phyloP scores from a whole-genome alignment of 2,797 vertebrate species.

The Moxostoma hubbsi region DNA sequence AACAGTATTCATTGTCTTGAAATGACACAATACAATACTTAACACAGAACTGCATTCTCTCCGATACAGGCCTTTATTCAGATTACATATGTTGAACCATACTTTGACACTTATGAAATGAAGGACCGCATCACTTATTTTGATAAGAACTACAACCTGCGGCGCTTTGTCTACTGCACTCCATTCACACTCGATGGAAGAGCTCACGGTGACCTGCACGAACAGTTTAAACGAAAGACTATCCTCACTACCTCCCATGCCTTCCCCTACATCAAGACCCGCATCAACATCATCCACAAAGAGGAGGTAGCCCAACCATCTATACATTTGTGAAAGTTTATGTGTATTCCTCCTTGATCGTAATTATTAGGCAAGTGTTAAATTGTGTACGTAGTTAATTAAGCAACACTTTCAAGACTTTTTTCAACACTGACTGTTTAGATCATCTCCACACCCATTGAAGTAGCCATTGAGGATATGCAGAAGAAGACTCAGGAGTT shows the following conservation, averaged over 20 bases:
- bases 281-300: slow-evolving; percentile 98
- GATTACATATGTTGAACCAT: slow-evolving; percentile 97
- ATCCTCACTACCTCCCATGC: slow-evolving; percentile 96
- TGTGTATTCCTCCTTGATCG: not conserved
- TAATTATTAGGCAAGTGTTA: too few species aligned
- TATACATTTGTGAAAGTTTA: not conserved
- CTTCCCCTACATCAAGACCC: slow-evolving; percentile 98
- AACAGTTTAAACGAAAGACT: slow-evolving; percentile 97
- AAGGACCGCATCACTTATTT: slow-evolving; percentile 99
- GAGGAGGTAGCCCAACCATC: slow-evolving; percentile 84
- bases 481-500: slow-evolving; percentile 98
- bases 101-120: slow-evolving; percentile 98
- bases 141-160: slow-evolving; percentile 98
- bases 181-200: slow-evolving; percentile 96
- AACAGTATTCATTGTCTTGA: too few species aligned
- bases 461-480: slow-evolving; percentile 99
- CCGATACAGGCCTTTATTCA: slow-evolving; percentile 89
- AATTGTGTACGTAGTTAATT: too few species aligned
- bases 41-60: not conserved
- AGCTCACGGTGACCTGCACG: slow-evolving; percentile 94
- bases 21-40: too few species aligned
- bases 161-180: slow-evolving; percentile 97
- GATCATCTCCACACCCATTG: slow-evolving; percentile 96
- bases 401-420: not conserved
- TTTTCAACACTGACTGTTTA: slow-evolving; percentile 56